phyloP scores from a whole-genome alignment of 2,113 vertebrate genomes.

The Lutjanus erythropterus region DNA sequence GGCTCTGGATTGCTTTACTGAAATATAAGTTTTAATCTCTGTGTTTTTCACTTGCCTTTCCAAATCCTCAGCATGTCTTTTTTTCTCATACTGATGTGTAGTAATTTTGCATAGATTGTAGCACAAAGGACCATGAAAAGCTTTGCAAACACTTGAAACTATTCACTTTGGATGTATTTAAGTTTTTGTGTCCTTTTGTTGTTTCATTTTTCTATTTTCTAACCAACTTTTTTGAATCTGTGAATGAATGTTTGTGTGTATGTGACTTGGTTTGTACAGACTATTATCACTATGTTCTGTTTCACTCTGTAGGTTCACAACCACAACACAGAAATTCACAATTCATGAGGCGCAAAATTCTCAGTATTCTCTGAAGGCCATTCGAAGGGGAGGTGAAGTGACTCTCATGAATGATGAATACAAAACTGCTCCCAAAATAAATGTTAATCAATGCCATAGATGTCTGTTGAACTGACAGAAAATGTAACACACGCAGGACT shows the following conservation, averaged over 20 bases:
- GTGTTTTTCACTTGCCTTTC: slow-evolving; percentile 43
- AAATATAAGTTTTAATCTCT: slow-evolving; percentile 46
- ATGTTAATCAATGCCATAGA: slow-evolving; percentile 39
- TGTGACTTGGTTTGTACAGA: background rate
- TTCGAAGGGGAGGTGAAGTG: slow-evolving; percentile 58
- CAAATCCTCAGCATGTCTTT: slow-evolving; percentile 12
- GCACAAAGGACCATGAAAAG: slow-evolving; percentile 39
- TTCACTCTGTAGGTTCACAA: slow-evolving; percentile 35
- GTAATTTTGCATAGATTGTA: slow-evolving; percentile 26
- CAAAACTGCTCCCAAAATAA: slow-evolving; percentile 48
- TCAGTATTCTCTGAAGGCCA: slow-evolving; percentile 55
- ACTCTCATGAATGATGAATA: slow-evolving; percentile 60
- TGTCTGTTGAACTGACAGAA: slow-evolving; percentile 33
- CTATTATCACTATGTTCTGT: slow-evolving; percentile 8
- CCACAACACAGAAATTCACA: slow-evolving; percentile 50
- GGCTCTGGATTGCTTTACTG: slow-evolving; percentile 37
- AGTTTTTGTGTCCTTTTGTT: slow-evolving; percentile 6
- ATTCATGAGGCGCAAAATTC: slow-evolving; percentile 59
- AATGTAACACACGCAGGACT: background rate
- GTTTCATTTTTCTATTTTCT: slow-evolving; percentile 3
- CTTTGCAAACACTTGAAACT: slow-evolving; percentile 21
- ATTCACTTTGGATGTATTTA: slow-evolving; percentile 20
- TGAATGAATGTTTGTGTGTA: background rate
- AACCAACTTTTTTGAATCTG: background rate
- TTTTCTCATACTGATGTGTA: background rate